A percentile compares a stretch with the other conserved stretches of the same genome.
Conservation (phyloP, 2,888 invertebrate species). For the Drosophila aldrichi region DNA sequence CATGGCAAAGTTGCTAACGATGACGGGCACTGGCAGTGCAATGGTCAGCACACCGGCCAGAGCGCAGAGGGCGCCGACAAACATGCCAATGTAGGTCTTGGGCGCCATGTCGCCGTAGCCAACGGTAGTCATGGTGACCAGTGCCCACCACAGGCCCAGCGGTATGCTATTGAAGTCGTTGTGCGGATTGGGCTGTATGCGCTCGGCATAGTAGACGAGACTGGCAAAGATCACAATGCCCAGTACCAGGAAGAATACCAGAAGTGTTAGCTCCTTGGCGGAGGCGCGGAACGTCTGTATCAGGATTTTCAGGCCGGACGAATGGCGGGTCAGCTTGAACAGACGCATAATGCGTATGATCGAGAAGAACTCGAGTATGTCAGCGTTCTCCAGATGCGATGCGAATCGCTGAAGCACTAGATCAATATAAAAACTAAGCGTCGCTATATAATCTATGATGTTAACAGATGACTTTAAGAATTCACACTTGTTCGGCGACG, state of each 20-base stretch:
- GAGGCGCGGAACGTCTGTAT: constrained; percentile 99
- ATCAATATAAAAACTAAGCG: constrained; percentile 99
- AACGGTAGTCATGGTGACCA: constrained; percentile 99
- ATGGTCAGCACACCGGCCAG: constrained; percentile 99
- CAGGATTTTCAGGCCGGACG: constrained; percentile 98
- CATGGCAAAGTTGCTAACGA: constrained; percentile 99
- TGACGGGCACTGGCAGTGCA: constrained; percentile 99
- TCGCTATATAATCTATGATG: constrained; percentile 99
- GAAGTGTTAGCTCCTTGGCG: constrained; percentile 97
- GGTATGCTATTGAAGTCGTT: constrained; percentile 99
- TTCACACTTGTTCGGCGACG: constrained; percentile 96
- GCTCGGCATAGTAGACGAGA: constrained; percentile 98
- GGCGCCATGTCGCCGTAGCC: constrained; percentile 99
- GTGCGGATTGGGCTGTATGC: constrained; percentile 97
- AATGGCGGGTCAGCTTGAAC: constrained; percentile 98
- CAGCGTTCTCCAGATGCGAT: constrained; percentile 96
- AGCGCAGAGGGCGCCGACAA: constrained; percentile 98
- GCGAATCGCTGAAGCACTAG: constrained; percentile 95
- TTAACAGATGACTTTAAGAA: constrained; percentile 98
- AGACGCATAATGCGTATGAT: constrained; percentile 99
- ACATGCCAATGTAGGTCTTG: constrained; percentile 99
- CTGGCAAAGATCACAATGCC: constrained; percentile 99
- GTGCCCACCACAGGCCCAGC: constrained; percentile 98
- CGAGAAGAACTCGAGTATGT: constrained; percentile 98
- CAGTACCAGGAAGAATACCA: constrained; percentile 98